Base-by-base conservation (phyloP, 2,888 invertebrate species). In the Ormyrus nitidulus region DNA sequence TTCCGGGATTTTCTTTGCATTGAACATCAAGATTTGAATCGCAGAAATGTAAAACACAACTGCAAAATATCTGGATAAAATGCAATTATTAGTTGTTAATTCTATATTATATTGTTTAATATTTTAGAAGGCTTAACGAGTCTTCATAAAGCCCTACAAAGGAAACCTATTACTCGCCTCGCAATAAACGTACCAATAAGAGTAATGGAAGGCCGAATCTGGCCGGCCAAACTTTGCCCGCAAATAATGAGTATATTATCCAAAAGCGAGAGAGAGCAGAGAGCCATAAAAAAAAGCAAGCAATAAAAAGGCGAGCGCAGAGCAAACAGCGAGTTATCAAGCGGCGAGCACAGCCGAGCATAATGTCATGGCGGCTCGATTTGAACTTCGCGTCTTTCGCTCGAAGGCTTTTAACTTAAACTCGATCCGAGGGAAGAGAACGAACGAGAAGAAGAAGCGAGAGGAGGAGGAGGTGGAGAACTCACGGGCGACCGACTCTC, bases 301-400 rank as follows among this genome's bases (percentile, higher is more conserved):
- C 49, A 48, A 46, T 8, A 75, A 66, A 75, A n/a, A 48, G 48
- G 13, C 6, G 58, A 34, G 46, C 9, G 56, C 34, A 7, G 54
- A 54, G 8, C n/a, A 34, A 34, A 34, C 34, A 34, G 34, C 34
- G 34, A 34, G 34, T 34, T 34, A 34, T 34, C 34, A 34, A 34
- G 34, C 34, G 34, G 34, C 34, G 34, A 34, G 34, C 34, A 34
- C 34, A 34, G 34, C 34, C 34, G 34, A 34, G 34, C 34, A n/a
- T 64, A 64, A 74, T 74, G 51, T 74, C 69, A 69, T 53, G 70
- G 70, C 83, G 84, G 81, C 79, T 79, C 83, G 83, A 84, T 84
- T 83, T 75, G 75, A 75, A 70, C 74, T 65, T 64, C 19, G 62
- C 59, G 9, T 54, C 70, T 77, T 44, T 68, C 59, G 75, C 79